A percentile compares a stretch with the other conserved stretches of the same genome.
These are phyloP conservation scores for Lasioglossum marginatum DNA, from an alignment of 2,888 invertebrate species.

Conservation along the genomic window DNA sequence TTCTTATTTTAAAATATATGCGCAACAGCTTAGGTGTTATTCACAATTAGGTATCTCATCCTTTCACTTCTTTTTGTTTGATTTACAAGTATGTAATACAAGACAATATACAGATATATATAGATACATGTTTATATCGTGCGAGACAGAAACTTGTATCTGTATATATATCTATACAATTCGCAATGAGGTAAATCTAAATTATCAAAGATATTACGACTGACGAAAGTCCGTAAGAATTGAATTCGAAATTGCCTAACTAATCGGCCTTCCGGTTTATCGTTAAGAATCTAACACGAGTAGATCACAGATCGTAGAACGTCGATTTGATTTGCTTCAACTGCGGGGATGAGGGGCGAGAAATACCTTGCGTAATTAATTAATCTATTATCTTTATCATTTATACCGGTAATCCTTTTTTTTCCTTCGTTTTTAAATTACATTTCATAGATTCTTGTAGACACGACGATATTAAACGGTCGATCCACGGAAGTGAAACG, in stretches of 20 bases:
- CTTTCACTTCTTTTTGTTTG: slow-evolving; percentile 37
- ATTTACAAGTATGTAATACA: slow-evolving; percentile 58
- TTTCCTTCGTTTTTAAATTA: slow-evolving; percentile 21
- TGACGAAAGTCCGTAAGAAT: slow-evolving; percentile 59
- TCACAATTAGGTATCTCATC: slow-evolving; percentile 65
- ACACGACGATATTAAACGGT: slow-evolving; percentile 49
- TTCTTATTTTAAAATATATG: slow-evolving; percentile 76
- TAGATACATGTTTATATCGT: not conserved
- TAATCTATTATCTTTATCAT: slow-evolving; percentile 26
- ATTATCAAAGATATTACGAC: slow-evolving; percentile 67
- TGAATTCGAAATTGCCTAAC: slow-evolving; percentile 61
- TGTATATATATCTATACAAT: slow-evolving; percentile 62
- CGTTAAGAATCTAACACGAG: slow-evolving; percentile 58
- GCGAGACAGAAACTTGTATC: not conserved
- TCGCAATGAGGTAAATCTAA: slow-evolving; percentile 64
- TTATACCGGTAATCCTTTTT: slow-evolving; percentile 23
- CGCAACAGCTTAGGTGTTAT: slow-evolving; percentile 71
- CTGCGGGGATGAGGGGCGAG: slow-evolving; percentile 26
- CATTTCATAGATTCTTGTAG: not conserved
- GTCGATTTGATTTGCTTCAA: slow-evolving; percentile 48
- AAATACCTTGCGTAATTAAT: slow-evolving; percentile 35
- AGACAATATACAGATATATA: not conserved
- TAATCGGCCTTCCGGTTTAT: slow-evolving; percentile 49
- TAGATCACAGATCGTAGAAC: slow-evolving; percentile 68
- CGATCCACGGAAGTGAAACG: slow-evolving; percentile 43